phyloP scores from a whole-genome alignment of 2,113 vertebrate genomes.

The Dascyllus trimaculatus region DNA sequence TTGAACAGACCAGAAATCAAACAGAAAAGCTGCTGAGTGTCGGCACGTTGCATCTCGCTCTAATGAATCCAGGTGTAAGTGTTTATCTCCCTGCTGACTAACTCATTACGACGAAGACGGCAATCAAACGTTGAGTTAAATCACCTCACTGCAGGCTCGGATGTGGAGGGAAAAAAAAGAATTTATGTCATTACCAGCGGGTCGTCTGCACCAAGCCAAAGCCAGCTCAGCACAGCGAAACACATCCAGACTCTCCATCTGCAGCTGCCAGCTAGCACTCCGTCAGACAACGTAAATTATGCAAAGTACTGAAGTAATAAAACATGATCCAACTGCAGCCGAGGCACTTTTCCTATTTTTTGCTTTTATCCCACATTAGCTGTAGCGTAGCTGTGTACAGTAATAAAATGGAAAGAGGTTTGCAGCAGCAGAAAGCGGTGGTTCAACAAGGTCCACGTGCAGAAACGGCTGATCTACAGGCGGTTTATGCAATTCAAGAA shows the following conservation, averaged over 20 bases:
- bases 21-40: background rate
- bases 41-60: background rate
- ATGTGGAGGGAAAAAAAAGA: slow-evolving; percentile 16
- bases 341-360: slow-evolving; percentile 23
- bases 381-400: background rate
- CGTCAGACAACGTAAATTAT: slow-evolving; percentile 42
- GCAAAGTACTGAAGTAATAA: slow-evolving; percentile 48
- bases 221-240: slow-evolving; percentile 47
- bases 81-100: background rate
- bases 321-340: slow-evolving; percentile 31
- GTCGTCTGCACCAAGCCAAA: slow-evolving; percentile 24
- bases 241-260: slow-evolving; percentile 28
- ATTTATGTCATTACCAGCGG: slow-evolving; percentile 29
- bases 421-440: slow-evolving; percentile 2
- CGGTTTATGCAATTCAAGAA: slow-evolving; percentile 31
- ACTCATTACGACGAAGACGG: background rate
- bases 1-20: too few relatives aligned
- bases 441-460: background rate
- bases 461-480: slow-evolving; percentile 7
- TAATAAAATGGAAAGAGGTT: slow-evolving; percentile 5
- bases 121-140: slow-evolving; percentile 9
- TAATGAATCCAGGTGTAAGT: slow-evolving; percentile 6
- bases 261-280: slow-evolving; percentile 42
- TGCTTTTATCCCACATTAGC: slow-evolving; percentile 41
- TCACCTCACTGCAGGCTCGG: slow-evolving; percentile 15